Base-by-base conservation (phyloP, 35 echinoderm and acorn worm species). In the Ptychodera flava region DNA sequence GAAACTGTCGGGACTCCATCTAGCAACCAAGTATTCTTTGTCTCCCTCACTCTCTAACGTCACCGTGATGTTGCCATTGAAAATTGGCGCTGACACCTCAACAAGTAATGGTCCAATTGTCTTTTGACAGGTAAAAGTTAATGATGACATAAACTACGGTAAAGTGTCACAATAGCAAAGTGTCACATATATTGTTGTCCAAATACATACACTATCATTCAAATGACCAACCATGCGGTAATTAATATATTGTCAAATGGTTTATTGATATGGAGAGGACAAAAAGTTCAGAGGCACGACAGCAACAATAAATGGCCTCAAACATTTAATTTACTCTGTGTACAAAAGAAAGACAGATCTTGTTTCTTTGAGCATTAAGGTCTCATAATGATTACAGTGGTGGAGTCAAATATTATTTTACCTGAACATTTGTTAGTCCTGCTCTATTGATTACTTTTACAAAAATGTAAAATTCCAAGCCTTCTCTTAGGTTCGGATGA, bases 81-180 rank as follows among this genome's bases (percentile, higher is more conserved):
- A 89, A n/a, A 53, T 31, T 10, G 88, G 88, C 16, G 35, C 80
- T 15, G 88, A 83, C 29, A 80, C 81, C 33, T 89, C 88, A 36
- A 89, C 88, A 16, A 89, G 77, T 12, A 89, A 77, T 33, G 88
- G 88, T 16, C 88, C 88, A 45, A 89, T 52, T 15, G 84, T 29
- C 88, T 0, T 1, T 1, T 31, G 16, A 31, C 31, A 77, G 16
- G 10, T 0, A 0, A 28, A 29, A 34, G 33, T 16, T 64, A 30
- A 10, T 78, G 28, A 32, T 6, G 22, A 1, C 36, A 1, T 76
- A 27, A 52, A 15, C 29, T 14, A 30, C n/a, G n/a, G n/a, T n/a
- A n/a, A n/a, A n/a, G n/a, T n/a, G n/a, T n/a, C n/a, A n/a, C n/a
- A n/a, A n/a, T n/a, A n/a, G n/a, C n/a, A n/a, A n/a, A n/a, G n/a